These are phyloP conservation scores for Hecatera dysodea DNA, from an alignment of 2,888 invertebrate genomes.

Conservation along the genomic window DNA sequence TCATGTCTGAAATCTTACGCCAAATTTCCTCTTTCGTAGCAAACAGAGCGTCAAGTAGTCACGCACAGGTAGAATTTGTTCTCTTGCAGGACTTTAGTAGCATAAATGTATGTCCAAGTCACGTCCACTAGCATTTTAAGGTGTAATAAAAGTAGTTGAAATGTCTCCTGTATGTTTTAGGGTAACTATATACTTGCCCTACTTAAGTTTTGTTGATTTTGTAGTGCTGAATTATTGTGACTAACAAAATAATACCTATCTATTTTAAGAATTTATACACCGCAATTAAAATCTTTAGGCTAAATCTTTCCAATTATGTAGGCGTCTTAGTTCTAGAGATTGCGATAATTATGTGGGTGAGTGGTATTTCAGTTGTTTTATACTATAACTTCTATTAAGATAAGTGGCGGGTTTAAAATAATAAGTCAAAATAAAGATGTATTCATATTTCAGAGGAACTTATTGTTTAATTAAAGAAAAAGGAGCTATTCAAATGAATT, in stretches of 20 bases:
- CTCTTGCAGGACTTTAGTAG: slow-evolving; percentile 34
- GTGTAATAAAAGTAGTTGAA: slow-evolving; percentile 36
- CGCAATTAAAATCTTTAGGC: rapidly evolving
- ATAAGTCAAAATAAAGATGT: background rate
- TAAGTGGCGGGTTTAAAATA: slow-evolving; percentile 7
- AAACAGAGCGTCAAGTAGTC: slow-evolving; percentile 54
- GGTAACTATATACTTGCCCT: background rate
- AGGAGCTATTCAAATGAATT: background rate
- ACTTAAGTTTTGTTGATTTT: background rate
- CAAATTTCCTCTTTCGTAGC: slow-evolving; percentile 48
- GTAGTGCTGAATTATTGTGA: background rate
- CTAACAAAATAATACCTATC: too few species aligned
- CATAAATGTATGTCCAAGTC: slow-evolving; percentile 42
- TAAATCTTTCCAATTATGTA: background rate
- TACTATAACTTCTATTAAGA: background rate
- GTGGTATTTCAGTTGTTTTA: background rate
- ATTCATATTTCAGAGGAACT: background rate
- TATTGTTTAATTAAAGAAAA: background rate
- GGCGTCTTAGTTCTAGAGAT: background rate
- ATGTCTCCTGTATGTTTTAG: slow-evolving; percentile 9
- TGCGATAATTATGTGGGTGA: background rate
- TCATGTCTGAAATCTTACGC: slow-evolving; percentile 40
- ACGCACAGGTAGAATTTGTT: slow-evolving; percentile 60
- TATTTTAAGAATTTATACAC: background rate
- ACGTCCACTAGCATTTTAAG: slow-evolving; percentile 46